Evolutionary conservation across 30 jellyfish, hydroid and myxozoan species (phyloP).

Genomic region (Catostylus mosaicus): DNA sequence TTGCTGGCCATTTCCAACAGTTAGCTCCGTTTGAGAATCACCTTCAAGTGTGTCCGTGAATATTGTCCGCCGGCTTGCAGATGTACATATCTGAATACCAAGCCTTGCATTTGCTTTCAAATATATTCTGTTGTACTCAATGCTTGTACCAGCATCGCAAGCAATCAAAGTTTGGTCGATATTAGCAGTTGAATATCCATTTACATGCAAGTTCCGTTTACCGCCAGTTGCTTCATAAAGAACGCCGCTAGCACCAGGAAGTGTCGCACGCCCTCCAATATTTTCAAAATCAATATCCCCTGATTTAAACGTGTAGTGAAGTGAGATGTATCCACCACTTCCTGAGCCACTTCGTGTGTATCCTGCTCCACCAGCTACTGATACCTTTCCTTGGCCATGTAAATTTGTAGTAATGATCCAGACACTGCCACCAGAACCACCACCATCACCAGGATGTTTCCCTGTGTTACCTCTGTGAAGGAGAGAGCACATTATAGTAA

Average conservation of each 20-base stretch:
- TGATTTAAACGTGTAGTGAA: constrained; percentile 15
- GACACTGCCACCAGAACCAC: constrained; percentile 74
- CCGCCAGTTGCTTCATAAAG: constrained; percentile 10
- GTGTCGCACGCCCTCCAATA: constrained; percentile 28
- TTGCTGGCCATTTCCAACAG: constrained; percentile 28
- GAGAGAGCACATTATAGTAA: background rate
- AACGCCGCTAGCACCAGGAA: constrained; percentile 59
- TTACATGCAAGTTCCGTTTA: constrained; percentile 1
- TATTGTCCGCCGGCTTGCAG: constrained; percentile 5
- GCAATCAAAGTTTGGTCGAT: constrained; percentile 43
- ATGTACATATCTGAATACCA: constrained; percentile 38
- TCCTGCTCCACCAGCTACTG: constrained; percentile 65
- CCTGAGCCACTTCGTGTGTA: constrained; percentile 72
- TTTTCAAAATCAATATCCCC: constrained; percentile 26
- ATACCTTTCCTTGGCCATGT: constrained; percentile 43
- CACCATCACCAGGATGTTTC: constrained; percentile 76
- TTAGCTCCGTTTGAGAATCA: constrained; percentile 28
- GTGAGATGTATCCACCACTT: constrained; percentile 56
- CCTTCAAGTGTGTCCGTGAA: constrained; percentile 49
- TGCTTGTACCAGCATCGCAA: constrained; percentile 62
- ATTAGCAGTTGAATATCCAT: constrained; percentile 28
- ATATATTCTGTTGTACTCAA: constrained; percentile 22
- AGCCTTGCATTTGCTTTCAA: constrained; percentile 14
- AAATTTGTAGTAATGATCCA: constrained; percentile 39
- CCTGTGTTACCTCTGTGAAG: constrained; percentile 55